These are phyloP conservation scores for Candidula unifasciata DNA, from an alignment of 2,888 invertebrate genomes.

Conservation along the genomic window DNA sequence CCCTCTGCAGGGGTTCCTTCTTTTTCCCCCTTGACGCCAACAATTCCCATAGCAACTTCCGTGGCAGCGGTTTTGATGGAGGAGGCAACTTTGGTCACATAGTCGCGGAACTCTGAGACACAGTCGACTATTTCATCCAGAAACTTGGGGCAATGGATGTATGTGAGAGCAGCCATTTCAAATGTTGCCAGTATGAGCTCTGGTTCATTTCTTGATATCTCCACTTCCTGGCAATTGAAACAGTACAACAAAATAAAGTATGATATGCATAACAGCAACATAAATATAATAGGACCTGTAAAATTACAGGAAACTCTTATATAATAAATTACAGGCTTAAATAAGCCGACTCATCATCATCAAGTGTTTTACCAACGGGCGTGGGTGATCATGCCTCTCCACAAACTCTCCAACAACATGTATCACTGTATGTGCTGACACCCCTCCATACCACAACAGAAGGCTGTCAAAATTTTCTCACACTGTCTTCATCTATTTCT, in stretches of 20 bases:
- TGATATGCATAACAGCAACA: background rate
- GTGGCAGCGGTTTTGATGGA: slow-evolving; percentile 93
- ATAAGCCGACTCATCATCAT: too few relatives aligned
- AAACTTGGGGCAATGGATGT: slow-evolving; percentile 93
- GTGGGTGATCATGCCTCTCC: too few relatives aligned
- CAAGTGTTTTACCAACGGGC: too few relatives aligned
- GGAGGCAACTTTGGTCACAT: slow-evolving; percentile 88
- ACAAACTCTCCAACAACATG: too few relatives aligned
- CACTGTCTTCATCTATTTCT: too few relatives aligned
- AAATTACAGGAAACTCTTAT: too few relatives aligned
- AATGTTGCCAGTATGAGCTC: slow-evolving; percentile 59
- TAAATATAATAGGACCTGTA: too few relatives aligned
- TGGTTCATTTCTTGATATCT: slow-evolving; percentile 28
- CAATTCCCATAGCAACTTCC: slow-evolving; percentile 92
- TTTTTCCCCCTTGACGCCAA: slow-evolving; percentile 61
- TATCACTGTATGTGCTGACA: too few relatives aligned
- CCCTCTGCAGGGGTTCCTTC: slow-evolving; percentile 12
- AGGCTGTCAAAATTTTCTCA: too few relatives aligned
- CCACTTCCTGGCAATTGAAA: slow-evolving; percentile 10
- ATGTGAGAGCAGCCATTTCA: slow-evolving; percentile 93
- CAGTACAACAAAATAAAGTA: background rate
- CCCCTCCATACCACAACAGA: too few relatives aligned
- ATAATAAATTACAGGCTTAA: too few relatives aligned
- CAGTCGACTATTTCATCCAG: slow-evolving; percentile 91
- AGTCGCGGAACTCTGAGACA: slow-evolving; percentile 92